These are phyloP conservation scores for Cherax quadricarinatus DNA, from an alignment of 1,140 invertebrate species.

Conservation along the genomic window DNA sequence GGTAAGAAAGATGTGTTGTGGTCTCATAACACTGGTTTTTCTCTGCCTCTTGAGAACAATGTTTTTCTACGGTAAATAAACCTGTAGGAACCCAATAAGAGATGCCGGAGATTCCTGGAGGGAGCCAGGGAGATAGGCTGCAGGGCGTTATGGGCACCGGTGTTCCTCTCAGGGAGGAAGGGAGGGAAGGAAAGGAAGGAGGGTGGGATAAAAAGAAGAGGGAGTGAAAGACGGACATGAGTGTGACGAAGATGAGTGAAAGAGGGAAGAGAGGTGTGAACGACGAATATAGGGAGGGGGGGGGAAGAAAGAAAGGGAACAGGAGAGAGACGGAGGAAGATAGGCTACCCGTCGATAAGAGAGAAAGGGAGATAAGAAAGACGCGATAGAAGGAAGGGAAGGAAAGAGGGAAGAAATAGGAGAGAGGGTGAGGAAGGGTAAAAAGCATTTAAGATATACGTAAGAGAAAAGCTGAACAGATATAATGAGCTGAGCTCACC, in stretches of 20 bases:
- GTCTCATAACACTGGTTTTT: neutral
- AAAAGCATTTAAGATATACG: too few species aligned
- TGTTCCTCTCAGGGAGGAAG: neutral
- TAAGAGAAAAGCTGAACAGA: too few species aligned
- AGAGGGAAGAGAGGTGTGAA: too few species aligned
- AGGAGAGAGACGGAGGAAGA: neutral
- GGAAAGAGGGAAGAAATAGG: neutral
- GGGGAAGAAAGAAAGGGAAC: too few species aligned
- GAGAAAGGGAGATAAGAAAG: slow-evolving; percentile 23
- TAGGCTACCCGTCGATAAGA: neutral
- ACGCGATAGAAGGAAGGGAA: neutral
- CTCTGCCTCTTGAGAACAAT: slow-evolving; percentile 6
- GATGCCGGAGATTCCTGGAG: slow-evolving; percentile 31
- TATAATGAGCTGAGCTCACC: too few species aligned
- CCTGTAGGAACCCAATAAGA: slow-evolving; percentile 27
- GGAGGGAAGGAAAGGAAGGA: too few species aligned
- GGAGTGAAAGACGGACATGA: too few species aligned
- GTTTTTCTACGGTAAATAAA: slow-evolving; percentile 51
- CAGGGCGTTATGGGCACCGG: too few species aligned
- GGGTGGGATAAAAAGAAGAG: too few species aligned
- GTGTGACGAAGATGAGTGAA: too few species aligned
- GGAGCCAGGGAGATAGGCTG: neutral
- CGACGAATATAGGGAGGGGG: too few species aligned
- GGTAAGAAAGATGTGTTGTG: neutral
- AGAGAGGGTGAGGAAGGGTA: neutral